Conservation (phyloP, 1,140 invertebrate genomes). For the Drosophila lini region DNA sequence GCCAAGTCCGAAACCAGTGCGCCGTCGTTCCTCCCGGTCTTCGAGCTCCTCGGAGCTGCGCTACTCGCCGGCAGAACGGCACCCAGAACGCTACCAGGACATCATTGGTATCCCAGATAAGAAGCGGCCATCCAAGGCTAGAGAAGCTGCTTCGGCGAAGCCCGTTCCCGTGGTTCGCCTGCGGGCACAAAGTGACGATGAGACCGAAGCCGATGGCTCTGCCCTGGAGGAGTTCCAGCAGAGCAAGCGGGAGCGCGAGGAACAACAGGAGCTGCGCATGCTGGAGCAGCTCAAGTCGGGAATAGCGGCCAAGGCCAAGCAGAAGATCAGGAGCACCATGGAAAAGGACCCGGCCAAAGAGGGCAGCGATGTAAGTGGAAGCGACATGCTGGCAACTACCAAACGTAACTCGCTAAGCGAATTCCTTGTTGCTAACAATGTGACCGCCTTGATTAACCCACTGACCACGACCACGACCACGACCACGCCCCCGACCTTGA, state of each 20-base stretch:
- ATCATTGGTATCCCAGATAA: slow-evolving; percentile 85
- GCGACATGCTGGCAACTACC: slow-evolving; percentile 32
- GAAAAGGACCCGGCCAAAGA: slow-evolving; percentile 75
- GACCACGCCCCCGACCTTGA: slow-evolving; percentile 6
- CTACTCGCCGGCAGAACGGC: slow-evolving; percentile 87
- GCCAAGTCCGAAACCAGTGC: slow-evolving; percentile 46
- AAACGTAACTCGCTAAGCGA: slow-evolving; percentile 84
- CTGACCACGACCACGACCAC: slow-evolving; percentile 55
- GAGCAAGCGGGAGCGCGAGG: slow-evolving; percentile 61
- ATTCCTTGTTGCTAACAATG: slow-evolving; percentile 83
- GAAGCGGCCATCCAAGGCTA: slow-evolving; percentile 42
- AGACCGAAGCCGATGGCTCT: slow-evolving; percentile 41
- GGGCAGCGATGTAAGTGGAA: slow-evolving; percentile 75
- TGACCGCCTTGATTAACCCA: slow-evolving; percentile 77
- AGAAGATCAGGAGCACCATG: slow-evolving; percentile 85
- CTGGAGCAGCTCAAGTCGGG: slow-evolving; percentile 87
- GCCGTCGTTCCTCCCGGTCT: slow-evolving; percentile 50
- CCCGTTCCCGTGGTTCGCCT: slow-evolving; percentile 87
- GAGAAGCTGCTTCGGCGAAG: slow-evolving; percentile 25
- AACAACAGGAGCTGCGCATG: slow-evolving; percentile 86
- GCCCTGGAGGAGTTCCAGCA: slow-evolving; percentile 85
- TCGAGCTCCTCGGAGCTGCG: slow-evolving; percentile 85
- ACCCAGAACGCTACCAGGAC: slow-evolving; percentile 88
- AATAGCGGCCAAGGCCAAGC: slow-evolving; percentile 88
- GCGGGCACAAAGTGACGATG: slow-evolving; percentile 87